A percentile compares a stretch with the other conserved stretches of the same genome.
phyloP scores from a whole-genome alignment of 1,140 invertebrate genomes.

The Lamellibrachia luymesi region DNA sequence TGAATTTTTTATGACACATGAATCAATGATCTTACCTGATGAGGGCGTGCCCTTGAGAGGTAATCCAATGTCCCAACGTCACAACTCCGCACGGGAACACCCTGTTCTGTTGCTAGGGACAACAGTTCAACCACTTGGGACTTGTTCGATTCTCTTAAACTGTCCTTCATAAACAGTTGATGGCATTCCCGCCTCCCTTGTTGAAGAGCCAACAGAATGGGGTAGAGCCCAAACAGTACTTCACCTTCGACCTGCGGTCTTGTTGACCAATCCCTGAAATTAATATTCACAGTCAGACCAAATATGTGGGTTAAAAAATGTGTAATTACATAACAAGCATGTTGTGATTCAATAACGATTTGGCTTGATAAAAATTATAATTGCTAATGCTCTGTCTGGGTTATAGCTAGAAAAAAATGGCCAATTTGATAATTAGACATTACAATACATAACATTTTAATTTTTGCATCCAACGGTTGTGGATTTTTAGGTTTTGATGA shows the following conservation, averaged over 20 bases:
- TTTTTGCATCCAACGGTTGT: too few species aligned
- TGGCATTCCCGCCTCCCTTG: background rate
- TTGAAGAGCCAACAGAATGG: slow-evolving; percentile 3
- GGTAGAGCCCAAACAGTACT: slow-evolving; percentile 12
- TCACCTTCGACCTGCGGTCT: slow-evolving; percentile 1
- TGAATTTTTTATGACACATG: too few species aligned
- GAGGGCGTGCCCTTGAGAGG: background rate
- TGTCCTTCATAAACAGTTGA: slow-evolving; percentile 12
- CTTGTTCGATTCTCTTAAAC: background rate
- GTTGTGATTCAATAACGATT: too few species aligned
- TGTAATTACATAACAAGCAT: too few species aligned
- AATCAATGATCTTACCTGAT: slow-evolving; percentile 8
- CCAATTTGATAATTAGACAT: too few species aligned
- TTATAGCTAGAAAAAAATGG: too few species aligned
- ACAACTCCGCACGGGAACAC: background rate
- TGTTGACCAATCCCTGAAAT: background rate
- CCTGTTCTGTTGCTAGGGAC: background rate
- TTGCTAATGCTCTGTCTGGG: too few species aligned
- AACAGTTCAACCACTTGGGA: background rate
- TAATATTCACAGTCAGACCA: background rate
- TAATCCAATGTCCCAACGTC: background rate
- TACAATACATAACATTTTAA: too few species aligned
- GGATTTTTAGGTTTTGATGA: too few species aligned
- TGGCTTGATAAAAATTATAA: too few species aligned
- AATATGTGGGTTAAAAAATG: background rate